Evolutionary conservation across 1,140 invertebrate genomes (phyloP), one percentile per base, ranked within the genome.

Genomic region (Drosophila parabipectinata): DNA sequence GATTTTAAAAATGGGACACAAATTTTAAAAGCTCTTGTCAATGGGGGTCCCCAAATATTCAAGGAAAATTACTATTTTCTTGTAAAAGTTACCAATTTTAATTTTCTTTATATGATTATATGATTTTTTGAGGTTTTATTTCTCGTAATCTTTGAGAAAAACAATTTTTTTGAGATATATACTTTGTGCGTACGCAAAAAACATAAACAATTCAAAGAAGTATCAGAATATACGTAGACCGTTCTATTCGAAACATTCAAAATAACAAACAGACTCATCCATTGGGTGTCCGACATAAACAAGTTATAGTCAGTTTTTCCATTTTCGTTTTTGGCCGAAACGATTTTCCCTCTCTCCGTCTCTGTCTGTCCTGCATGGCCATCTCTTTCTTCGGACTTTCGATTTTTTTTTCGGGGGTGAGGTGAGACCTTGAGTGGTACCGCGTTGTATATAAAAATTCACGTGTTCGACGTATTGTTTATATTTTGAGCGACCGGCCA

Each of bases 301-400:
- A 69, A 69, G 63, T 48, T 69, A 18, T 8, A 69, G 56, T 69
- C 63, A 69, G 67, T 69, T 69, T 68, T 69, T 18, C 63, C 45
- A 57, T 39, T 57, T 39, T 50, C 51, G 30, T 5, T 64, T 57
- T 64, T 37, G 44, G 50, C 59, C 30, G 41, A 67, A 18, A 63
- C 9, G 8, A 56, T 69, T 30, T 48, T 69, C 53, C 44, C 21
- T 30, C 59, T 12, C 10, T 30, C 18, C 24, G 6, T 14, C 9
- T 10, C 15, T 1, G 9, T 1, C n/a, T n/a, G 10, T 8, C 41
- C 2, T 5, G 3, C 37, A 47, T 48, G 15, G 30, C 28, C 2
- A 10, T 26, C 18, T 47, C 32, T 28, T 7, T 26, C n/a, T 3
- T 10, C 28, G 21, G 14, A 48, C 53, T 63, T 21, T 66, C 32